A percentile compares a stretch with the other conserved stretches of the same genome.
Evolutionary conservation across 2,113 vertebrate genomes (phyloP).

Genomic region (Crotophaga sulcirostris): DNA sequence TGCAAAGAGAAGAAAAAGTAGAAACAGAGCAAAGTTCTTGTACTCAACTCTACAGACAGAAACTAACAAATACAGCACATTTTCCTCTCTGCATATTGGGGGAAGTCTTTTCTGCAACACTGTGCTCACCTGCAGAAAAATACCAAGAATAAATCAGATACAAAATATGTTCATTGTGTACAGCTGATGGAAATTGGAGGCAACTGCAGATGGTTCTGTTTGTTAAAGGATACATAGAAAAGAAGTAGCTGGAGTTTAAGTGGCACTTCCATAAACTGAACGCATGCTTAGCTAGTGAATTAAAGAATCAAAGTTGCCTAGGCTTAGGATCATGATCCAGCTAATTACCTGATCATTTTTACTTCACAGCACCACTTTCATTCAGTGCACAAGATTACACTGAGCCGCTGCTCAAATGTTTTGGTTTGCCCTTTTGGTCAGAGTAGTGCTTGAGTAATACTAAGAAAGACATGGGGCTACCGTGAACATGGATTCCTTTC

Average conservation of each 20-base stretch:
- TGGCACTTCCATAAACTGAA: neutral
- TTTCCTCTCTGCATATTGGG: neutral
- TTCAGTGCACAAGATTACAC: neutral
- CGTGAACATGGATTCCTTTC: fast-evolving
- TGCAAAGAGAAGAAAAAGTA: neutral
- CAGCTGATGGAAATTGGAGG: neutral
- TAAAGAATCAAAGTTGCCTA: neutral
- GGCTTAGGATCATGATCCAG: neutral
- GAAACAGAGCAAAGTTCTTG: neutral
- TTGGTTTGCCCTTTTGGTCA: neutral
- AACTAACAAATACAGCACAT: neutral
- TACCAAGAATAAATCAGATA: neutral
- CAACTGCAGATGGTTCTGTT: neutral
- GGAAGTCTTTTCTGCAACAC: neutral
- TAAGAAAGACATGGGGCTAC: neutral
- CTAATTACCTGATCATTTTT: neutral
- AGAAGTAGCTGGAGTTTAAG: neutral
- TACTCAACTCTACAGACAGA: neutral
- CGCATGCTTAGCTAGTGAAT: neutral
- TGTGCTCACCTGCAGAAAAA: neutral
- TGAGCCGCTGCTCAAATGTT: neutral
- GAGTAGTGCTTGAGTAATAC: neutral
- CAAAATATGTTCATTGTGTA: neutral
- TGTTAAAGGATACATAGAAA: neutral
- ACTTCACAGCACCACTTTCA: neutral